Conservation (phyloP, 2,113 vertebrate genomes). For the Oenanthe melanoleuca region DNA sequence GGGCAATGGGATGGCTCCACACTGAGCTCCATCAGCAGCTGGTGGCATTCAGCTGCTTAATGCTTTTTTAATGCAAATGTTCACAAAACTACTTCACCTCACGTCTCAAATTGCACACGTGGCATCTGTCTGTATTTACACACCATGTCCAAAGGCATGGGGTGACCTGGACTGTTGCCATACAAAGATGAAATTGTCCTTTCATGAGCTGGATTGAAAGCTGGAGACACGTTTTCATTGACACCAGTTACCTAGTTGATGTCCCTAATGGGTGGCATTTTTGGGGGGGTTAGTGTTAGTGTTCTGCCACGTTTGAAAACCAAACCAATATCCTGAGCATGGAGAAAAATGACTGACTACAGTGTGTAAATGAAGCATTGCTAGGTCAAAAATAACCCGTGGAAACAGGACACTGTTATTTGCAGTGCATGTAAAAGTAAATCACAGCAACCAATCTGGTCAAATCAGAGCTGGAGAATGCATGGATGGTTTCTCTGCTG, state of each 20-base stretch:
- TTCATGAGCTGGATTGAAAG: neutral
- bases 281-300: neutral
- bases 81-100: neutral
- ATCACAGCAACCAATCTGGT: neutral
- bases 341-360: neutral
- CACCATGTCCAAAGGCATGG: neutral
- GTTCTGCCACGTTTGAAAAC: neutral
- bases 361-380: neutral
- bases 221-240: neutral
- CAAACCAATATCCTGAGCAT: neutral
- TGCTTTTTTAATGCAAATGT: neutral
- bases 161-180: neutral
- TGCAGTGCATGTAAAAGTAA: neutral
- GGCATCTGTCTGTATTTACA: neutral
- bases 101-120: neutral
- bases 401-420: neutral
- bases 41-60: neutral
- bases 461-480: neutral
- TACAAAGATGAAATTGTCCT: neutral
- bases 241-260: neutral
- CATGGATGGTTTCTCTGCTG: neutral
- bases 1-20: rapidly evolving
- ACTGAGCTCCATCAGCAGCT: neutral
- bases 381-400: neutral
- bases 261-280: neutral